Conservation (phyloP, 2,797 vertebrate species). For the Lates japonicus region DNA sequence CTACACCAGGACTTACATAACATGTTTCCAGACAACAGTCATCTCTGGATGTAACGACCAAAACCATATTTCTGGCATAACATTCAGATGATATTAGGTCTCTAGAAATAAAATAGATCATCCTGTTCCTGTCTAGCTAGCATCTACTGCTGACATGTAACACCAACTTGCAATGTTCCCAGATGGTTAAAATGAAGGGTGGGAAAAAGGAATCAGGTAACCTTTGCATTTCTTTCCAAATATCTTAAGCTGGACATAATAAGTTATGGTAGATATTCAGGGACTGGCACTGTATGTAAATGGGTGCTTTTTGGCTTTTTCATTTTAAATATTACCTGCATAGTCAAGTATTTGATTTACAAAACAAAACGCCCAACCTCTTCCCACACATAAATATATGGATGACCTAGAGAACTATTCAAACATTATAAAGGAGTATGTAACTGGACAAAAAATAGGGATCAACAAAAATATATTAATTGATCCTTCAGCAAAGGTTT, state of each 20-base stretch:
- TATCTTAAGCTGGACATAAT: constrained; percentile 1
- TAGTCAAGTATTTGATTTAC: background rate
- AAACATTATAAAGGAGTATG: too few species aligned
- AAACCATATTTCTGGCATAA: constrained; percentile 50
- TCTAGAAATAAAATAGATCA: constrained; percentile 43
- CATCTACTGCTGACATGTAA: constrained; percentile 69
- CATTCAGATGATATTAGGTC: constrained; percentile 40
- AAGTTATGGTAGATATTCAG: background rate
- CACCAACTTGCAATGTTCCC: constrained; percentile 67
- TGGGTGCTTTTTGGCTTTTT: background rate
- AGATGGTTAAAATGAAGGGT: constrained; percentile 33
- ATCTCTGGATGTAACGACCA: constrained; percentile 14
- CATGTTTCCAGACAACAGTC: background rate
- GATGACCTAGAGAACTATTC: background rate
- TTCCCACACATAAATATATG: background rate
- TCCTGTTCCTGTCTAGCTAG: constrained; percentile 43
- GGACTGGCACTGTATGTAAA: background rate
- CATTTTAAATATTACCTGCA: background rate
- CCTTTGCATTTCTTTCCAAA: constrained; percentile 16
- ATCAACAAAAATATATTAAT: background rate
- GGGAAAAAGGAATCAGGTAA: constrained; percentile 29
- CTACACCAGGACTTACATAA: constrained; percentile 47
- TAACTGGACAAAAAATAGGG: background rate
- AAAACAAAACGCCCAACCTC: background rate
- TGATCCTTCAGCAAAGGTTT: background rate